These are phyloP conservation scores for Periophthalmus modestus DNA, from an alignment of 2,113 vertebrate genomes.

Conservation along the genomic window DNA sequence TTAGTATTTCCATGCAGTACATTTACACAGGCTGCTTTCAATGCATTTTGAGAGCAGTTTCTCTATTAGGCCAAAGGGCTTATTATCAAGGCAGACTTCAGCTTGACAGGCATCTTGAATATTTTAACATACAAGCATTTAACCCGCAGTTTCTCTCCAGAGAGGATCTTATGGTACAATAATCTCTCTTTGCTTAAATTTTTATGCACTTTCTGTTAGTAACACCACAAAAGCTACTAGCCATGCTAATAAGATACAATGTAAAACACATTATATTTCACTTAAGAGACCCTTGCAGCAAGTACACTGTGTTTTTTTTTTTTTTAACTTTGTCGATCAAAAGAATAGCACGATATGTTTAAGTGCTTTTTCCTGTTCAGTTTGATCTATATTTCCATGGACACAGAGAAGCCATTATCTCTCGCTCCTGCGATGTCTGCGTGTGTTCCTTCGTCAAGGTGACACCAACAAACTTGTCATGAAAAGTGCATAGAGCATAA, in stretches of 20 bases:
- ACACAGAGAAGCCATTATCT: conserved; percentile 59
- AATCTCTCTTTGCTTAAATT: conserved; percentile 6
- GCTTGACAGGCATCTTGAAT: conserved; percentile 23
- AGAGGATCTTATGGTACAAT: conserved; percentile 9
- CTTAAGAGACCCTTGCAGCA: conserved; percentile 14
- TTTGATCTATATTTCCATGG: conserved; percentile 37
- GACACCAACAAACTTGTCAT: conserved; percentile 38
- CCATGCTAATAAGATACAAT: conserved; percentile 13
- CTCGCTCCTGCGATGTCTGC: conserved; percentile 32
- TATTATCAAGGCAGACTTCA: background rate
- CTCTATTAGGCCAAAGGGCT: background rate
- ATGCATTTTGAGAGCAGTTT: background rate
- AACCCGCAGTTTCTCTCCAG: conserved; percentile 15
- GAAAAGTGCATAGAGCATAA: conserved; percentile 8
- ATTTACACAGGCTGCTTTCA: background rate
- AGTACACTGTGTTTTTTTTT: background rate
- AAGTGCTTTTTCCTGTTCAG: conserved; percentile 62
- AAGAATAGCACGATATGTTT: conserved; percentile 31
- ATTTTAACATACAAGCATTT: conserved; percentile 29
- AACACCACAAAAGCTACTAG: conserved; percentile 15
- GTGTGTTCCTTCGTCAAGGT: conserved; percentile 47
- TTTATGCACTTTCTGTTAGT: conserved; percentile 5
- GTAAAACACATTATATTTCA: conserved; percentile 11
- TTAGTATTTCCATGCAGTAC: no score
- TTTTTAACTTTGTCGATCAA: conserved; percentile 44